Conservation (phyloP, 2,113 vertebrate species). For the Cyprinus carpio region DNA sequence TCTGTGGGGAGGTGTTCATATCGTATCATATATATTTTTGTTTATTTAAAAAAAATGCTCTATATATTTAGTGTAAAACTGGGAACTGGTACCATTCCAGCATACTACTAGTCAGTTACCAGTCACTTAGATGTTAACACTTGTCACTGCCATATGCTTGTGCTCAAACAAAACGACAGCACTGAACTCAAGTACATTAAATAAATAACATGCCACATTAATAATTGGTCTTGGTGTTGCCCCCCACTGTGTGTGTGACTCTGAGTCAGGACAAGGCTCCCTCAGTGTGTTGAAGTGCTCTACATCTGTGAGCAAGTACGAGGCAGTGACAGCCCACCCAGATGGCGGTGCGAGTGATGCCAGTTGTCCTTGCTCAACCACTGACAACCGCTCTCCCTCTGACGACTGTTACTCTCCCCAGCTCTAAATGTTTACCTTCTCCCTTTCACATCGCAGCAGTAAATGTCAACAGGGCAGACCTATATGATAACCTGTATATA, state of each 20-base stretch:
- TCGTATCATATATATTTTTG: neutral
- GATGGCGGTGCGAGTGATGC: constrained; percentile 42
- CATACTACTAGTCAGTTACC: neutral
- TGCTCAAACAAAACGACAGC: neutral
- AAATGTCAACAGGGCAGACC: constrained; percentile 13
- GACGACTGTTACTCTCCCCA: neutral
- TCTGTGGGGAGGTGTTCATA: neutral
- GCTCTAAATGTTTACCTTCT: constrained; percentile 29
- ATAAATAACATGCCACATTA: neutral
- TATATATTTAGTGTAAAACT: neutral
- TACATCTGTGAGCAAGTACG: constrained; percentile 51
- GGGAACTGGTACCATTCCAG: neutral
- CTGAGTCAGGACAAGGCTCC: constrained; percentile 53
- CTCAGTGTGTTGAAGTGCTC: constrained; percentile 51
- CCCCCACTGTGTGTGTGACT: constrained; percentile 42
- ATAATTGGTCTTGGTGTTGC: constrained; percentile 1
- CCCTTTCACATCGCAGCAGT: neutral
- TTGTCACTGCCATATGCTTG: constrained; percentile 9
- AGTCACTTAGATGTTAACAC: neutral
- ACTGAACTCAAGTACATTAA: neutral
- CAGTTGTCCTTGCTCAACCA: constrained; percentile 22
- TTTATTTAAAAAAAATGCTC: neutral
- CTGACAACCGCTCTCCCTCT: neutral
- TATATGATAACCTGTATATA: neutral
- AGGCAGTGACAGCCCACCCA: constrained; percentile 55